These are phyloP conservation scores for Mesitornis unicolor DNA, from an alignment of 2,113 vertebrate genomes.

Conservation along the genomic window DNA sequence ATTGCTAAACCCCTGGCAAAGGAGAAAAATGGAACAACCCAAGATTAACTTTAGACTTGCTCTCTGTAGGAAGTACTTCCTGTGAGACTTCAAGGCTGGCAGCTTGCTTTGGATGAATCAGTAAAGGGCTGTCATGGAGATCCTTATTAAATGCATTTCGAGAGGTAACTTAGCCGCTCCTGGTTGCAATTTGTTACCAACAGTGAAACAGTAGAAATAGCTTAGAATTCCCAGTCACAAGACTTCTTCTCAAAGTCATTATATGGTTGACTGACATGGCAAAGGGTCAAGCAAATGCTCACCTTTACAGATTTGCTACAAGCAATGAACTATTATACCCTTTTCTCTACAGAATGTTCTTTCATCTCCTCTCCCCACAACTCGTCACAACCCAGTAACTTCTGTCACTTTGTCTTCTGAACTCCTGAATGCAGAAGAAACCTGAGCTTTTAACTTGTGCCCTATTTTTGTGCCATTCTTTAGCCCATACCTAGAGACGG, in stretches of 20 bases:
- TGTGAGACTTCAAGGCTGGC: background rate
- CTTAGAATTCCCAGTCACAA: background rate
- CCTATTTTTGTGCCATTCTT: background rate
- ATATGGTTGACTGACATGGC: background rate
- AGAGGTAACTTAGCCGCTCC: background rate
- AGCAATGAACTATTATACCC: background rate
- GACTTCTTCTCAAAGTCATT: background rate
- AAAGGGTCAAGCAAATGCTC: slow-evolving; percentile 23
- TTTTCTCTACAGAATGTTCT: background rate
- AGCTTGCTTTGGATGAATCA: background rate
- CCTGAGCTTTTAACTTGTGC: background rate
- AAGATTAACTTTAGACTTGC: background rate
- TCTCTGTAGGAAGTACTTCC: background rate
- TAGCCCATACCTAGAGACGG: background rate
- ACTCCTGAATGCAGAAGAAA: background rate
- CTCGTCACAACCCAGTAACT: background rate
- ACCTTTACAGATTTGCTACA: background rate
- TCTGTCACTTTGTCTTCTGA: background rate
- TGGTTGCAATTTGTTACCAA: background rate
- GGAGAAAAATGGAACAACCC: background rate
- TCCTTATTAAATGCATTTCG: background rate
- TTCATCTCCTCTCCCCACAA: background rate
- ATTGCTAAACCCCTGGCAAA: background rate
- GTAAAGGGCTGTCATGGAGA: background rate
- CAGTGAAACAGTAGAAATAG: background rate